These are phyloP conservation scores for Sitodiplosis mosellana DNA, from an alignment of 1,140 invertebrate genomes.

Conservation along the genomic window DNA sequence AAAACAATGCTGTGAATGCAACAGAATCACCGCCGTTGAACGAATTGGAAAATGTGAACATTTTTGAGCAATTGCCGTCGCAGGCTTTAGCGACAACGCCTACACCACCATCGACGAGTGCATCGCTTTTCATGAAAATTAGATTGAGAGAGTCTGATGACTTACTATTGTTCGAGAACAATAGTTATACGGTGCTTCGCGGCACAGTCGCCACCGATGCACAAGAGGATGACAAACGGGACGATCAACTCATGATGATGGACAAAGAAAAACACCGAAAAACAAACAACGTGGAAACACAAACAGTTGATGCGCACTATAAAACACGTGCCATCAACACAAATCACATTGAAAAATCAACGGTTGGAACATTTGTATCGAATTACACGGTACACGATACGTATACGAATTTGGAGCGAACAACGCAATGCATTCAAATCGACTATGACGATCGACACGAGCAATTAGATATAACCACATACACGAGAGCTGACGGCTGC, in stretches of 20 bases:
- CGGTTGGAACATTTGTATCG: conserved; percentile 41
- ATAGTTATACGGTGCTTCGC: conserved; percentile 36
- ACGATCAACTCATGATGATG: conserved; percentile 39
- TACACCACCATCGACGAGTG: too few species aligned
- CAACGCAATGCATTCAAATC: conserved; percentile 22
- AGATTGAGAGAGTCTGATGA: conserved; percentile 44
- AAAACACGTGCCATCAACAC: conserved; percentile 41
- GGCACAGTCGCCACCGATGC: conserved; percentile 36
- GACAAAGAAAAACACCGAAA: conserved; percentile 37
- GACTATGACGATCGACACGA: conserved; percentile 20
- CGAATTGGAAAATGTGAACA: too few species aligned
- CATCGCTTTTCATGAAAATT: conserved; percentile 28
- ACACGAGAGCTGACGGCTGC: conserved; percentile 14
- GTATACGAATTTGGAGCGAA: conserved; percentile 27
- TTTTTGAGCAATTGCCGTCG: too few species aligned
- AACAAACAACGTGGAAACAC: conserved; percentile 38
- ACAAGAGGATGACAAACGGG: conserved; percentile 39
- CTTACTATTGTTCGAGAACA: conserved; percentile 39
- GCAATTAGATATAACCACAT: conserved; percentile 19
- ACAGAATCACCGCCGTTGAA: too few species aligned
- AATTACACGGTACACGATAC: conserved; percentile 56
- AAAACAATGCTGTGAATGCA: too few species aligned
- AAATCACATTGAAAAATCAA: conserved; percentile 28
- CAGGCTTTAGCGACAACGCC: too few species aligned
- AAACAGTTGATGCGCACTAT: conserved; percentile 35